A percentile compares a stretch with the other conserved stretches of the same genome.
Evolutionary conservation across 1,140 invertebrate genomes (phyloP).

Genomic region (Brachionus calyciflorus): DNA sequence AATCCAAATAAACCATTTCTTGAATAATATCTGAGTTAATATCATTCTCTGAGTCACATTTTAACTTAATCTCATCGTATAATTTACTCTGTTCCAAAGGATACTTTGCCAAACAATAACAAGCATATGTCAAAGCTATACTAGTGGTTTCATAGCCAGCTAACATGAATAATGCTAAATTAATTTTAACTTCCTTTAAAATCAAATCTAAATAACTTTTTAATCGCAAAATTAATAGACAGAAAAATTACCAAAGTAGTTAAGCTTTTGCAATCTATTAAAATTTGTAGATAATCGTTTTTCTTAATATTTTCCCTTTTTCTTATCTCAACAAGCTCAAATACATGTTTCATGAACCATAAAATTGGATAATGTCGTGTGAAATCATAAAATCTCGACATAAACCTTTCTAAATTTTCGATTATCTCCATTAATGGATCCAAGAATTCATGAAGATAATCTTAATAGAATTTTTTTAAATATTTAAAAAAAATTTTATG

Average conservation of each 20-base stretch:
- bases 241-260: background rate
- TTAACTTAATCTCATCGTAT: slow-evolving; percentile 56
- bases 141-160: slow-evolving; percentile 62
- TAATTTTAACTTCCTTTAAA: slow-evolving; percentile 53
- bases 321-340: slow-evolving; percentile 37
- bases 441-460: slow-evolving; percentile 19
- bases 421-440: background rate
- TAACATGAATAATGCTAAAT: slow-evolving; percentile 54
- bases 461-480: background rate
- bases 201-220: background rate
- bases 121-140: slow-evolving; percentile 59
- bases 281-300: slow-evolving; percentile 37
- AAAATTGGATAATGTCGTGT: background rate
- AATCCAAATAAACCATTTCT: slow-evolving; percentile 26
- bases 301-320: background rate
- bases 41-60: slow-evolving; percentile 9
- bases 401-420: background rate
- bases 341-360: slow-evolving; percentile 6
- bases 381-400: background rate
- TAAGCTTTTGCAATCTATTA: slow-evolving; percentile 6
- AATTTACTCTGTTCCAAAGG: slow-evolving; percentile 61
- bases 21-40: slow-evolving; percentile 5
- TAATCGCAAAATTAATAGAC: background rate
- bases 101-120: slow-evolving; percentile 61
- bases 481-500: background rate